Evolutionary conservation across 2,888 invertebrate species (phyloP), one percentile per base, ranked within the genome.

Genomic region (Horisme vitalbata): DNA sequence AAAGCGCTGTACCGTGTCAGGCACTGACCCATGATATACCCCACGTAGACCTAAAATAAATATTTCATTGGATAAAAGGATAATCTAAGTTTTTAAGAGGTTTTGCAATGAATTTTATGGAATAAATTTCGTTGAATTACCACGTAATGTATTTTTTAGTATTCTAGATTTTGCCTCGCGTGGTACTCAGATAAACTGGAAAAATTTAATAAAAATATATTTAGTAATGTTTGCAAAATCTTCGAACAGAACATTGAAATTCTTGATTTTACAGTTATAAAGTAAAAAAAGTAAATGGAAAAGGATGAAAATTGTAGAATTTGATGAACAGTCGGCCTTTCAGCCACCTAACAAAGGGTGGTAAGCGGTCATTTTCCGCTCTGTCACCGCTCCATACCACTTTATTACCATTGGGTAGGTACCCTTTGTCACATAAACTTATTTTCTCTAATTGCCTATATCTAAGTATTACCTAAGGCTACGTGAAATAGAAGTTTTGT

Each of bases 21-120:
- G 30, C 44, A 30, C 45, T 57, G 55, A 59, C 57, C 57, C 59
- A 47, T 57, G 43, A 53, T 43, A 47, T 39, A 54, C 50, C 50
- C 51, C 38, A 43, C 27, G 47, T 48, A 52, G 52, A 48, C 23
- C 45, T 23, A 44, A 48, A 49, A 52, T 46, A 55, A 46, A 52
- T 41, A 52, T 49, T 55, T 46, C 41, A 49, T 46, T 37, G 46
- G 41, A 38, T 31, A 35, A 35, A 18, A 46, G 44, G 28, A 41
- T 38, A 35, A 27, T 27, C 13, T 15, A 23, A 34, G 15, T 15
- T 34, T 30, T 35, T 21, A 35, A 21, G 15, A 11, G 2, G n/a
- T 14, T 18, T 24, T 20, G 9, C n/a, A n/a, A n/a, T n/a, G n/a
- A n/a, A n/a, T n/a, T n/a, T n/a, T n/a, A n/a, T n/a, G n/a, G n/a